Evolutionary conservation across 1,140 invertebrate genomes (phyloP).

Genomic region (Pentalonia nigronervosa): DNA sequence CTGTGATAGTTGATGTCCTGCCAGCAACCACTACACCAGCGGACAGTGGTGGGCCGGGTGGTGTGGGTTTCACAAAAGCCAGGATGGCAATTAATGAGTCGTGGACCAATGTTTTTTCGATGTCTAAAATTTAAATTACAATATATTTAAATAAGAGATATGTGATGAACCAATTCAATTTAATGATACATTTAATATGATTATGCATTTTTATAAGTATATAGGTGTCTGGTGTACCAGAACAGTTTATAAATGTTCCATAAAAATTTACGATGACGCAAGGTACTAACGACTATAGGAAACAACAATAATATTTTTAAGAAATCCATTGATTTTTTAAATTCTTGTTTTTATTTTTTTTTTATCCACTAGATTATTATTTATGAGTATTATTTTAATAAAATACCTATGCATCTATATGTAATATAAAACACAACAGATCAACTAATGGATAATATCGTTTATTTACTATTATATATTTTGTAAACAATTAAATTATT

Average conservation of each 20-base stretch:
- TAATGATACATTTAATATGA: background rate
- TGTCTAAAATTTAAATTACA: background rate
- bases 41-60: slow-evolving; percentile 61
- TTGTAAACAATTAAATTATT: slow-evolving; percentile 7
- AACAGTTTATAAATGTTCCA: background rate
- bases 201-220: too few relatives aligned
- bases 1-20: slow-evolving; percentile 58
- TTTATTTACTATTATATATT: background rate
- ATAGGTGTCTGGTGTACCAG: too few relatives aligned
- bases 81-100: slow-evolving; percentile 52
- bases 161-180: background rate
- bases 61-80: slow-evolving; percentile 60
- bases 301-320: background rate
- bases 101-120: background rate
- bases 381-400: background rate
- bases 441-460: background rate
- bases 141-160: background rate
- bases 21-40: slow-evolving; percentile 63
- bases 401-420: background rate
- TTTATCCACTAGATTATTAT: background rate
- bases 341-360: background rate
- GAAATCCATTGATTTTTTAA: background rate
- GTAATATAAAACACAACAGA: background rate
- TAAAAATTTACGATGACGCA: background rate
- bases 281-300: too few relatives aligned